These are phyloP conservation scores for Alligator sinensis DNA, from an alignment of 2,113 vertebrate species.

Conservation along the genomic window DNA sequence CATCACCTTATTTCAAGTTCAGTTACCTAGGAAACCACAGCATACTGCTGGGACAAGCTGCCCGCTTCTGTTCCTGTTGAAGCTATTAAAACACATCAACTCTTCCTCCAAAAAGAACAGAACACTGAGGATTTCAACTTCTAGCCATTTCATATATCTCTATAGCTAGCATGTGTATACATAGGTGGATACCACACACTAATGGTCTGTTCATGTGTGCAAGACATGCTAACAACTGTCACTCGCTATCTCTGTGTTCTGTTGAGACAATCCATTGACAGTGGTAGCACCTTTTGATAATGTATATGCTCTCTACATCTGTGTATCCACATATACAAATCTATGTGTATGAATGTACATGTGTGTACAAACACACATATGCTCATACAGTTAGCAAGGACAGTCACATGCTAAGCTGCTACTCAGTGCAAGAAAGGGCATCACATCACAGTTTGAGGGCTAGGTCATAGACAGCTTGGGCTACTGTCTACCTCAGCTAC, in stretches of 20 bases:
- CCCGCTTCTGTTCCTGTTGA: constrained; percentile 57
- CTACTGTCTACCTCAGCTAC: too few species aligned
- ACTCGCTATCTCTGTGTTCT: rapidly evolving
- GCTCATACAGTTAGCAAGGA: neutral
- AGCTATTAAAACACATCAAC: constrained; percentile 75
- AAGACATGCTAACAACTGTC: neutral
- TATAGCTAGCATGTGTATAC: neutral
- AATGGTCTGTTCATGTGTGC: neutral
- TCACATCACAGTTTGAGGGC: too few species aligned
- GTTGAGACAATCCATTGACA: neutral
- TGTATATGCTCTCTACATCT: neutral
- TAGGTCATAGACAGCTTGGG: too few species aligned
- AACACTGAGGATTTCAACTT: constrained; percentile 18
- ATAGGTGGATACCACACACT: neutral
- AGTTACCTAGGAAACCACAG: constrained; percentile 83
- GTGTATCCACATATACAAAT: neutral
- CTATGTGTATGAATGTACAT: neutral
- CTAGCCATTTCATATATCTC: constrained; percentile 46
- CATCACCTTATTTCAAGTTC: constrained; percentile 78
- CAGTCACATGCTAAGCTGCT: neutral
- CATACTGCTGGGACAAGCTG: constrained; percentile 78
- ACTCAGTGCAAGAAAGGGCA: neutral
- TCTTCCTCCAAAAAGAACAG: constrained; percentile 61
- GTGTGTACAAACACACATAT: neutral
- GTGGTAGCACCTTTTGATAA: neutral